These are phyloP conservation scores for Forbesichthys agassizii DNA, from an alignment of 2,113 vertebrate species.

Conservation along the genomic window DNA sequence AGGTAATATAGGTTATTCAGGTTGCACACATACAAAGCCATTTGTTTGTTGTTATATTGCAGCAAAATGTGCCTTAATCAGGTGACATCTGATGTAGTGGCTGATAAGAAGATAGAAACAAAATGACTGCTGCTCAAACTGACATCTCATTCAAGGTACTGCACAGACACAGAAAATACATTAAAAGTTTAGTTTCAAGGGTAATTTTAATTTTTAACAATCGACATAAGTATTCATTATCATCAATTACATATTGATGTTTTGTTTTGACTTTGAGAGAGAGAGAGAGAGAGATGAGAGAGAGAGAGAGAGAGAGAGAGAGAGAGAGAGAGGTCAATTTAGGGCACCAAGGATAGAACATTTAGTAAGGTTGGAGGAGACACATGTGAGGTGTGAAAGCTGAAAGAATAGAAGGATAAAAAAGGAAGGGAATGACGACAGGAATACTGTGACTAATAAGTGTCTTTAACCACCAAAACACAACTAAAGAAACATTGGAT, in stretches of 20 bases:
- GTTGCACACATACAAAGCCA: too few relatives aligned
- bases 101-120: background rate
- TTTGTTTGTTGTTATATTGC: too few relatives aligned
- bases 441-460: slow-evolving; percentile 23
- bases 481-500: slow-evolving; percentile 10
- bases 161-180: background rate
- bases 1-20: background rate
- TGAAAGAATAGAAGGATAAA: background rate
- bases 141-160: too few relatives aligned
- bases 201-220: slow-evolving; percentile 79
- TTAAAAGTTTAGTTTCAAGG: slow-evolving; percentile 60
- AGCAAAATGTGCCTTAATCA: background rate
- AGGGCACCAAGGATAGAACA: background rate
- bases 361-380: background rate
- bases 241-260: slow-evolving; percentile 66
- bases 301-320: background rate
- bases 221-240: slow-evolving; percentile 70
- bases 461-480: slow-evolving; percentile 24
- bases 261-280: slow-evolving; percentile 34
- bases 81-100: background rate
- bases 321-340: background rate
- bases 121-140: too few relatives aligned
- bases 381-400: background rate
- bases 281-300: background rate
- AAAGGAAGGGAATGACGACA: background rate